These are phyloP conservation scores for Plagiodera versicolora DNA, from an alignment of 2,888 invertebrate species.

Conservation along the genomic window DNA sequence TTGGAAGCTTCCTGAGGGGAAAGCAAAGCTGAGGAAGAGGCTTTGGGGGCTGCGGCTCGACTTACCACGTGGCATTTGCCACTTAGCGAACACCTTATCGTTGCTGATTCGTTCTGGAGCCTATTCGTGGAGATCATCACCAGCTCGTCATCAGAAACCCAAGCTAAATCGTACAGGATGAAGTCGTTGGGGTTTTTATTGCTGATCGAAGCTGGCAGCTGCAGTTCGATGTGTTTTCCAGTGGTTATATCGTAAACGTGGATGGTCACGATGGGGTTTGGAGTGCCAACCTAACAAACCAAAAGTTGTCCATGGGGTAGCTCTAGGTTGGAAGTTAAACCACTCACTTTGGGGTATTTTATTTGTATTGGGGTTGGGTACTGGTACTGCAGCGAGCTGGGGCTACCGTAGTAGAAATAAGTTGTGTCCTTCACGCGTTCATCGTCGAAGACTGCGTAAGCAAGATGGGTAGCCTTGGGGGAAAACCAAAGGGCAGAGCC, in stretches of 20 bases:
- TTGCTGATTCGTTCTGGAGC: conserved; percentile 67
- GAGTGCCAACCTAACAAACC: conserved; percentile 65
- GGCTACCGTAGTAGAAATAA: conserved; percentile 69
- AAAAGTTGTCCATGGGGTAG: background rate
- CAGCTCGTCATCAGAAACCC: conserved; percentile 70
- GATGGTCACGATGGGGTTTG: conserved; percentile 72
- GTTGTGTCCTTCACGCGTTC: conserved; percentile 65
- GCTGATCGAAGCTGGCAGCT: conserved; percentile 50
- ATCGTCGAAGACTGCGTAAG: conserved; percentile 84
- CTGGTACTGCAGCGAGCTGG: conserved; percentile 61
- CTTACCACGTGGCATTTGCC: conserved; percentile 34
- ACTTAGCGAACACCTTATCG: conserved; percentile 35
- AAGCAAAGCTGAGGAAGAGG: too few relatives aligned
- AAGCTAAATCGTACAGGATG: conserved; percentile 70
- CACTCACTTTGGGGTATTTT: conserved; percentile 75
- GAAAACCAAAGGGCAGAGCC: conserved; percentile 91
- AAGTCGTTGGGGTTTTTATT: conserved; percentile 67
- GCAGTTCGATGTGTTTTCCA: conserved; percentile 23
- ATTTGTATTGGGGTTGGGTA: conserved; percentile 69
- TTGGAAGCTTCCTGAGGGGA: conserved; percentile 55
- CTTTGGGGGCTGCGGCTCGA: too few relatives aligned
- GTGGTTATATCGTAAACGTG: conserved; percentile 62
- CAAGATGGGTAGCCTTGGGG: conserved; percentile 72
- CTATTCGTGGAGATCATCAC: conserved; percentile 83
- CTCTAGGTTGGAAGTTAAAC: background rate